Evolutionary conservation across 2,888 invertebrate genomes (phyloP).

Genomic region (Koerneria pararmatus): DNA sequence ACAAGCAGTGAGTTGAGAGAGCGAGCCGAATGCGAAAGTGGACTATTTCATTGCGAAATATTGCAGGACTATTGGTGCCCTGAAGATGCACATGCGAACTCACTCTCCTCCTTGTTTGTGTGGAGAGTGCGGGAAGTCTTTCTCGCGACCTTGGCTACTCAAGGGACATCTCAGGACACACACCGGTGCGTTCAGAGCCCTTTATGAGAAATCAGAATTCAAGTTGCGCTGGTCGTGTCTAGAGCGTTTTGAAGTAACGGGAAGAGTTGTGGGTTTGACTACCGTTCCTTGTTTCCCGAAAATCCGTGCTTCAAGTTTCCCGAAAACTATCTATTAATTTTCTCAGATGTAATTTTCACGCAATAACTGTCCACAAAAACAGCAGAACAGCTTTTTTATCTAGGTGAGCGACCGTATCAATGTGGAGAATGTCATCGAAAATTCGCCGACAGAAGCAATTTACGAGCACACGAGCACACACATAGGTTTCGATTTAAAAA

Average conservation of each 20-base stretch:
- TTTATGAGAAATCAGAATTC: too few relatives aligned
- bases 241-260: too few relatives aligned
- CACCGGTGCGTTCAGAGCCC: slow-evolving; percentile 35
- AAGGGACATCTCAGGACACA: slow-evolving; percentile 43
- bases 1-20: too few relatives aligned
- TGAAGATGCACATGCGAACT: slow-evolving; percentile 46
- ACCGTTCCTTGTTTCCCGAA: too few relatives aligned
- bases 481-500: slow-evolving; percentile 26
- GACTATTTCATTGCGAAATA: too few relatives aligned
- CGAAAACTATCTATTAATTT: neutral
- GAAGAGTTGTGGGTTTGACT: too few relatives aligned
- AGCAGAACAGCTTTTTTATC: too few relatives aligned
- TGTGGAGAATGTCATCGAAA: slow-evolving; percentile 36
- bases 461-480: slow-evolving; percentile 41
- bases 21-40: too few relatives aligned
- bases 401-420: slow-evolving; percentile 42
- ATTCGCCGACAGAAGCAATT: slow-evolving; percentile 43
- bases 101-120: slow-evolving; percentile 41
- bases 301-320: too few relatives aligned
- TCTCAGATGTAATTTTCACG: too few relatives aligned
- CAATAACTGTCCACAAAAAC: too few relatives aligned
- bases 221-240: too few relatives aligned
- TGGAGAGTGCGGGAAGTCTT: slow-evolving; percentile 37
- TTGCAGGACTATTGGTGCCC: slow-evolving; percentile 40
- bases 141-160: slow-evolving; percentile 40